Evolutionary conservation across 1,140 invertebrate species (phyloP).

Genomic region (Ceratina australensis): DNA sequence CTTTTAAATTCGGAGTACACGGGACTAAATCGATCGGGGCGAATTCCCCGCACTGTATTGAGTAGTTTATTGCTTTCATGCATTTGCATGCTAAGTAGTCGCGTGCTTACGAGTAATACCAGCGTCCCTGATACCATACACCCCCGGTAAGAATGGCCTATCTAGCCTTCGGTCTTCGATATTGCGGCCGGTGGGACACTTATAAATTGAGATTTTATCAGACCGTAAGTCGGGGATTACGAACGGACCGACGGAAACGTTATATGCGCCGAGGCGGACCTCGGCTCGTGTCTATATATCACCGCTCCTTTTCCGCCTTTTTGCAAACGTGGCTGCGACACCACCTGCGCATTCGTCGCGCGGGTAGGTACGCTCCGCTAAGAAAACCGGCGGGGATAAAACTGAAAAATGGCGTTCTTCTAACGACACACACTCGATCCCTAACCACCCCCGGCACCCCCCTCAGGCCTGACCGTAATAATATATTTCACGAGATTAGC

Average conservation of each 20-base stretch:
- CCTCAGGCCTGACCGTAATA: conserved; percentile 37
- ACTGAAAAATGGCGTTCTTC: conserved; percentile 49
- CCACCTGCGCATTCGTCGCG: conserved; percentile 53
- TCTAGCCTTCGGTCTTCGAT: conserved; percentile 78
- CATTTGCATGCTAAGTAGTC: conserved; percentile 79
- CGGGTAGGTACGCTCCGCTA: conserved; percentile 22
- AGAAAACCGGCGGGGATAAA: conserved; percentile 42
- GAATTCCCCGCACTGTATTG: conserved; percentile 77
- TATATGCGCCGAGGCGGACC: conserved; percentile 49
- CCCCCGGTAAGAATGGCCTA: conserved; percentile 75
- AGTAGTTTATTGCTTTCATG: conserved; percentile 80
- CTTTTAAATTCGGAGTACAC: conserved; percentile 66
- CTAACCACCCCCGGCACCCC: too few relatives aligned
- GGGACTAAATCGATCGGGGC: conserved; percentile 71
- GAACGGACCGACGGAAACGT: conserved; percentile 59
- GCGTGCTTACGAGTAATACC: conserved; percentile 78
- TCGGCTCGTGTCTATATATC: conserved; percentile 52
- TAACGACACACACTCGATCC: conserved; percentile 29
- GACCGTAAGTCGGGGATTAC: conserved; percentile 61
- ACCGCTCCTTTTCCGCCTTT: conserved; percentile 58
- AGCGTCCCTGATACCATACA: conserved; percentile 77
- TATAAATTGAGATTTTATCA: conserved; percentile 79
- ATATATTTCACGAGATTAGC: conserved; percentile 40
- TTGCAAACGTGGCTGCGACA: conserved; percentile 43
- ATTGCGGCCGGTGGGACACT: conserved; percentile 77